Base-by-base conservation (phyloP, 2,888 invertebrate species). In the Aleiodes leptofemur region DNA sequence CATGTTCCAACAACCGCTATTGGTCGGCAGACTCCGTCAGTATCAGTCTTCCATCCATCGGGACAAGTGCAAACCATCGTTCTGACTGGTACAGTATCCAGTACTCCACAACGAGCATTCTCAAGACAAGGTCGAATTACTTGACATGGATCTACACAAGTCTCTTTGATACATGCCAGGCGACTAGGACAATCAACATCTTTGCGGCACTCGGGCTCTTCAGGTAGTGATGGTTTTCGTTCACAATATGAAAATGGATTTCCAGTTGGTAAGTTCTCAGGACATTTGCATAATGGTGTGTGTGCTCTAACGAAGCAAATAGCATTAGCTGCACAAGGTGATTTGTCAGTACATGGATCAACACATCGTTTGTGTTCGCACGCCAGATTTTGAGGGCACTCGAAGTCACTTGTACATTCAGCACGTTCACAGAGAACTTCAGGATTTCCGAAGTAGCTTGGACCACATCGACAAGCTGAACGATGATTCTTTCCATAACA, bases 1-100 rank as follows among this genome's bases (percentile, higher is more conserved):
- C 97, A 97, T 66, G 96, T 95, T 5, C 94, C 90, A 13, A 89
- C 87, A 7, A 88, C 85, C 29, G 81, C 75, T 13, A 89, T 91
- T 81, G 93, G 93, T 85, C 92, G 93, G 85, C 97, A 97, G 85
- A 94, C 93, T 75, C 96, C 96, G 82, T 93, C 93, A 81, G 94
- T 91, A 84, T 96, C 94, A 0, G 96, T 95, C 78, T 96, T 94
- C 92, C 94, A 96, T 64, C 96, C 95, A 82, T 95, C 95, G 0
- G 96, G 96, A 84, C 97, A 97, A 74, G 95, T 95, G 86, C 97
- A 97, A 64, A 96, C 94, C 93, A 97, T 94, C 4, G 97, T 97
- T 80, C 96, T 91, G 71, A 97, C 95, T 29, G 97, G 97, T 55
- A 95, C 91, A 76, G 96, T 96, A 84, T 97, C 96, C 14, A 96